Percentiles rank a stretch among this genome's conserved stretches.
Evolutionary conservation across 1,140 invertebrate species (phyloP).

Genomic region (Hyposmocoma kahamanoa): DNA sequence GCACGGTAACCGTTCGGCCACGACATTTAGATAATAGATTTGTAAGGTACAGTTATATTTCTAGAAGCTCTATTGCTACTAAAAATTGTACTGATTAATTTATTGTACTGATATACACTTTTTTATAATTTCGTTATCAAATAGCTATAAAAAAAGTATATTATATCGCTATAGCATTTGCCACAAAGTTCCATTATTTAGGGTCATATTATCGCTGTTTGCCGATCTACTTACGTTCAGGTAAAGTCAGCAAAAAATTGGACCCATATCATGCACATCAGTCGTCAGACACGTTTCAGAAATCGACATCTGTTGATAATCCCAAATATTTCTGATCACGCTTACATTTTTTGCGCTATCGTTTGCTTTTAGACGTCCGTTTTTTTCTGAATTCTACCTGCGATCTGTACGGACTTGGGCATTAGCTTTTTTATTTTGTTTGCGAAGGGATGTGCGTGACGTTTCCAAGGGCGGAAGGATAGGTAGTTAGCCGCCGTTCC

Average conservation of each 20-base stretch:
- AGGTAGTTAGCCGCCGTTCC: slow-evolving; percentile 30
- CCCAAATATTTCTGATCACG: slow-evolving; percentile 47
- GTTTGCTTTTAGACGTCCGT: slow-evolving; percentile 38
- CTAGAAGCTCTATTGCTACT: no score
- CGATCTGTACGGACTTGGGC: slow-evolving; percentile 38
- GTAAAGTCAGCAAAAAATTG: slow-evolving; percentile 17
- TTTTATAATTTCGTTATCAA: no score
- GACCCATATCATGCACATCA: slow-evolving; percentile 47
- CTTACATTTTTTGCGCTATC: slow-evolving; percentile 45
- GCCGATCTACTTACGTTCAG: slow-evolving; percentile 12
- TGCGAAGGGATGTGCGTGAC: slow-evolving; percentile 62
- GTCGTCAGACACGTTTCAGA: slow-evolving; percentile 32
- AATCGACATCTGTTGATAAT: slow-evolving; percentile 60
- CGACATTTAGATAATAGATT: no score
- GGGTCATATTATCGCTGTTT: not conserved
- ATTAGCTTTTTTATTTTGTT: slow-evolving; percentile 55
- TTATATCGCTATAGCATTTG: no score
- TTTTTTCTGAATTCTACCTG: slow-evolving; percentile 57
- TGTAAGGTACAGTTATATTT: no score
- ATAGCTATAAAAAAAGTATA: no score
- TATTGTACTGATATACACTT: no score
- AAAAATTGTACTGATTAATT: no score
- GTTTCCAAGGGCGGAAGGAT: slow-evolving; percentile 64
- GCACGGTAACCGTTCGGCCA: no score
- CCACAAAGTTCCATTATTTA: not conserved